Conservation (phyloP, 2,888 invertebrate genomes). For the Orgyia antiqua region DNA sequence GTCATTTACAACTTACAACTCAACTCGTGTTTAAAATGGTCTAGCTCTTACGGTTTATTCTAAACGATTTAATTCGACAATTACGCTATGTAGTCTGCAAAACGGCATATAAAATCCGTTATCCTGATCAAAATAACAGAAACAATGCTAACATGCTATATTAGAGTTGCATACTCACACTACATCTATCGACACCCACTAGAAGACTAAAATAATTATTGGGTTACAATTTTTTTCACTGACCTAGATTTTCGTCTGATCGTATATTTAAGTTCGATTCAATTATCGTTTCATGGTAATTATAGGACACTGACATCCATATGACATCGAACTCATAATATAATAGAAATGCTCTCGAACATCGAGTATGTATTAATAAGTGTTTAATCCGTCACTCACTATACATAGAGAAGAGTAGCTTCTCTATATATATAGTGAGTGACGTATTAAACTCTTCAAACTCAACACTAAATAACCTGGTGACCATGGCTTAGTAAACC, state of each 20-base stretch:
- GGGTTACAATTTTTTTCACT: conserved; percentile 25
- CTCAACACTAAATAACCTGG: no score
- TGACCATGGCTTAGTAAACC: no score
- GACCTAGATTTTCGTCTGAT: conserved; percentile 27
- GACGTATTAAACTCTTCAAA: no score
- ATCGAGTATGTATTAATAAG: no score
- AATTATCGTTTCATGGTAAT: neutral
- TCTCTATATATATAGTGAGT: no score
- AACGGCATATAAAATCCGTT: neutral
- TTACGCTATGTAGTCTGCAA: neutral
- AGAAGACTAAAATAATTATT: conserved; percentile 18
- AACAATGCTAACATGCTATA: conserved; percentile 17
- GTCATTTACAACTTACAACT: no score
- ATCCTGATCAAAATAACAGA: conserved; percentile 4
- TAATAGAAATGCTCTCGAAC: no score
- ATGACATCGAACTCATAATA: no score
- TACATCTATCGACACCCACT: conserved; percentile 12
- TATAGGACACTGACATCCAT: no score
- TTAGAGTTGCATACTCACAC: neutral
- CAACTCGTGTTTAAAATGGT: no score
- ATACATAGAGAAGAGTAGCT: no score
- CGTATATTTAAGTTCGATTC: conserved; percentile 5
- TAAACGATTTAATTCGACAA: neutral
- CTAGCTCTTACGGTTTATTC: neutral
- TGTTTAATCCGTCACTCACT: no score